Evolutionary conservation across 1,140 invertebrate genomes (phyloP).

Genomic region (Pseudomyrmex concolor): DNA sequence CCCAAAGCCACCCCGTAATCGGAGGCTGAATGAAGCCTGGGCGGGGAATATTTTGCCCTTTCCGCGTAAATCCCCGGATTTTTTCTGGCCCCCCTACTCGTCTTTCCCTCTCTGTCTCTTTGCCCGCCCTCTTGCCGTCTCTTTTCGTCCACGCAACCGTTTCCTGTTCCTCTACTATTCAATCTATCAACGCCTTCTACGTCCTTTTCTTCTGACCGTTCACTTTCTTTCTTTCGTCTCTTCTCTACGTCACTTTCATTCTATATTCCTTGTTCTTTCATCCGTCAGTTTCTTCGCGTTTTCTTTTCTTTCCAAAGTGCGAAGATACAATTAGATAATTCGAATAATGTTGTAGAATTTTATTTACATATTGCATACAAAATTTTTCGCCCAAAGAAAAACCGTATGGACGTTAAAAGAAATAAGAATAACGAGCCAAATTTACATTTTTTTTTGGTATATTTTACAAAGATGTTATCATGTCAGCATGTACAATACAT

Average conservation of each 20-base stretch:
- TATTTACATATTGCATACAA: too few species aligned
- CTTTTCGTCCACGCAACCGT: conserved; percentile 33
- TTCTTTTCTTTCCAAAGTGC: not conserved
- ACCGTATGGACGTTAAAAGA: too few species aligned
- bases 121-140: conserved; percentile 48
- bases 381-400: too few species aligned
- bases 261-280: not conserved
- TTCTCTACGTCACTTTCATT: conserved; percentile 23
- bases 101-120: conserved; percentile 33
- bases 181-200: conserved; percentile 43
- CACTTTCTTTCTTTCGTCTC: conserved; percentile 8
- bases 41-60: conserved; percentile 84
- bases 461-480: too few species aligned
- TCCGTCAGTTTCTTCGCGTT: not conserved
- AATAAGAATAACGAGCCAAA: too few species aligned
- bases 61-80: conserved; percentile 79
- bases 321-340: not conserved
- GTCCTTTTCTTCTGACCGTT: conserved; percentile 13
- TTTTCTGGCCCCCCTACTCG: conserved; percentile 70
- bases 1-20: conserved; percentile 81
- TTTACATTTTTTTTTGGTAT: too few species aligned
- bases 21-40: conserved; percentile 83
- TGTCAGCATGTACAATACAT: too few species aligned
- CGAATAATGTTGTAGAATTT: not conserved
- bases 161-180: conserved; percentile 37